Percentiles rank a stretch among this genome's conserved stretches.
phyloP scores from a whole-genome alignment of 2,113 vertebrate species.

The Psephotus haematonotus region DNA sequence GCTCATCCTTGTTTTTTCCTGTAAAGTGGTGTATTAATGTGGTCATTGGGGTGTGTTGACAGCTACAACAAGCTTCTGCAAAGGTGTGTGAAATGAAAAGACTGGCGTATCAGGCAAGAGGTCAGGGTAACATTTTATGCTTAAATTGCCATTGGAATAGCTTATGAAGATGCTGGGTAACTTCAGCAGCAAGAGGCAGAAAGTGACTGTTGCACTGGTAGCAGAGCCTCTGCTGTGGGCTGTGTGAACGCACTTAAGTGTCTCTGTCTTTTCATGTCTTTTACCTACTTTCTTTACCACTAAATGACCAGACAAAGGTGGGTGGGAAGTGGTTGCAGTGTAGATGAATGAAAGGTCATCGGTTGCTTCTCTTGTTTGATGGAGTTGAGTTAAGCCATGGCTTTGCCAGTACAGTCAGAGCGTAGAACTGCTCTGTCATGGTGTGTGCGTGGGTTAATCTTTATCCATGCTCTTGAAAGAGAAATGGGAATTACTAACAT shows the following conservation, averaged over 20 bases:
- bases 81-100: constrained; percentile 20
- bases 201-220: background rate
- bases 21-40: background rate
- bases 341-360: background rate
- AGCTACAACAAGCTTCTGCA: background rate
- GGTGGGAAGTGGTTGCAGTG: background rate
- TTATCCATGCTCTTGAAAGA: constrained; percentile 25
- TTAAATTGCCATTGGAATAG: background rate
- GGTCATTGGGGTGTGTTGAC: background rate
- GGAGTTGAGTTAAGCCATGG: background rate
- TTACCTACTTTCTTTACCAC: background rate
- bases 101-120: background rate
- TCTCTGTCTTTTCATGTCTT: background rate
- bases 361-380: background rate
- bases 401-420: background rate
- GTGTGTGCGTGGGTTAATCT: constrained; percentile 1
- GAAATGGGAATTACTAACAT: background rate
- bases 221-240: background rate
- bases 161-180: background rate
- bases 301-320: background rate
- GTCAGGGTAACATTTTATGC: background rate
- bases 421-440: background rate
- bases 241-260: background rate
- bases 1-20: background rate
- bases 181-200: background rate